Evolutionary conservation across 2,888 invertebrate genomes (phyloP), one percentile per base, ranked within the genome.

Genomic region (Nomada fucata): DNA sequence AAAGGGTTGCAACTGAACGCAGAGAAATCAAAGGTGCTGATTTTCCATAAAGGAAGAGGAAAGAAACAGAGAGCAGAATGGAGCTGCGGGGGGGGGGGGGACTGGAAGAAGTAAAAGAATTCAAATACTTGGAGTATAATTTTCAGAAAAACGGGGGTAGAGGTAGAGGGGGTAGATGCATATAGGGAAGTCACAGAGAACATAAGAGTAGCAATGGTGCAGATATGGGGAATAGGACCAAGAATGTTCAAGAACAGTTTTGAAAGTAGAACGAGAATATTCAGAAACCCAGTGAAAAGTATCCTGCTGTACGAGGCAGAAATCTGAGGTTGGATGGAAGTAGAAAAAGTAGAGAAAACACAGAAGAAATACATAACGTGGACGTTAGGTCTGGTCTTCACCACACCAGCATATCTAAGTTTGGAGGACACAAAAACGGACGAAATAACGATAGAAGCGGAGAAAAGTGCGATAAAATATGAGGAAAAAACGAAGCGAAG

Each of bases 41-140:
- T 7, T 36, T 29, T 59, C 13, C 15, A 36, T 26, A 59, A 59
- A 59, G 29, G 36, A 26, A 15, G 59, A 18, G 26, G 61, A n/a
- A 61, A n/a, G 42, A 61, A 4, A 61, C 44, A 44, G 61, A 44
- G 36, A 7, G 36, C 20, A 20, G 44, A 11, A 13, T 36, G 60
- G 60, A 29, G 10, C 11, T 29, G 60, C 36, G 60, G 1, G 60
- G 18, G 13, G 60, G 60, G 1, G 60, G 18, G 13, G 0, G 26
- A 15, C 23, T 60, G 7, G 60, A 10, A 26, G 15, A 59, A 18
- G 60, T 60, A 11, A 60, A 36, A 15, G 60, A 36, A 60, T 36
- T 60, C 18, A 60, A 60, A 60, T 61, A 61, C 10, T n/a, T 61
- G 18, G 44, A 44, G 18, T 61, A n/a, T n/a, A 18, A 42, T 61